Evolutionary conservation across 2,888 invertebrate species (phyloP), one percentile per base, ranked within the genome.

Genomic region (Orthosia incerta): DNA sequence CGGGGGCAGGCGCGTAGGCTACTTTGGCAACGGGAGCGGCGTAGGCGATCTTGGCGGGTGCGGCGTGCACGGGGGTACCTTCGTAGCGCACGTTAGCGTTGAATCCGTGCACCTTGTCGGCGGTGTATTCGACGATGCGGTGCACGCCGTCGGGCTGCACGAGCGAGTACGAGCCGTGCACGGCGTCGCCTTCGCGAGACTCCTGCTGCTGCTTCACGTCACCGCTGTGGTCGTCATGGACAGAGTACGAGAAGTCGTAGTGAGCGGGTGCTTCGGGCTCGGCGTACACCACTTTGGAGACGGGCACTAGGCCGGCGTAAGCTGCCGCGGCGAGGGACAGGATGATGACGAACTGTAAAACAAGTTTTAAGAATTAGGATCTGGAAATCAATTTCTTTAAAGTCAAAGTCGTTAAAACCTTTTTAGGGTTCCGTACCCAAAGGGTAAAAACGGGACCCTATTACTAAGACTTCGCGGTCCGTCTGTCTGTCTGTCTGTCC

Each of bases 191-290:
- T 76, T 89, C 86, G 83, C 96, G 96, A 67, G 91, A 87, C 84
- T 96, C 96, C 82, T 95, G 92, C 90, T 96, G 96, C 83, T 95
- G 91, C 89, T 96, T 96, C 83, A 95, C 89, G 88, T 96, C 96
- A 2, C 96, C 96, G 87, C 89, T 94, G 88, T 94, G 94, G 3
- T 89, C 85, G 84, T 96, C 96, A 74, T 95, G 94, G 57, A 96
- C 95, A 64, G 95, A 94, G 91, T 96, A 96, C 55, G 91, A 89
- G 91, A 93, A 95, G 64, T 95, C 94, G 90, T 96, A 96, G 80
- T 94, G 92, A 11, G 95, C 95, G 39, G 95, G 95, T 1, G 90
- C 91, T 76, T 94, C 93, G 12, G 89, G 89, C 74, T 94, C 91
- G 1, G 92, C 93, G 86, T 95, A 93, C 23, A 92, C 92, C 55